Evolutionary conservation across 1,140 invertebrate genomes (phyloP).

Genomic region (Colletes latitarsis): DNA sequence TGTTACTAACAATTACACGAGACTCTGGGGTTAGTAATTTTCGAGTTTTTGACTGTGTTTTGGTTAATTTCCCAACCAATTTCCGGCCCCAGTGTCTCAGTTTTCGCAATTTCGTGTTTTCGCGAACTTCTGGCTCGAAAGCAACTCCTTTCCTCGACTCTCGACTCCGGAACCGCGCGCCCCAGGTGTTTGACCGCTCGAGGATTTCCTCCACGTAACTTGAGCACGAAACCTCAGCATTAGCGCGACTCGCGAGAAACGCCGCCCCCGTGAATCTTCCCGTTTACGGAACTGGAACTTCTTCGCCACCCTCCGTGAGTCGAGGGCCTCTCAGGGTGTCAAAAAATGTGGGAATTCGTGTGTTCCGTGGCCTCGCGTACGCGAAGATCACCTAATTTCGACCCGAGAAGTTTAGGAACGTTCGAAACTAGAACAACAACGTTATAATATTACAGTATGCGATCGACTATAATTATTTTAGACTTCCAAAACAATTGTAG

Average conservation of each 20-base stretch:
- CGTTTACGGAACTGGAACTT: not conserved
- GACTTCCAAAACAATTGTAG: too few relatives aligned
- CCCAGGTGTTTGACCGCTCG: slow-evolving; percentile 40
- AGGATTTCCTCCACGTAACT: slow-evolving; percentile 42
- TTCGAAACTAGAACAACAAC: too few relatives aligned
- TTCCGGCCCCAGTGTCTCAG: not conserved
- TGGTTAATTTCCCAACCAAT: not conserved
- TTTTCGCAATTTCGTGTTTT: slow-evolving; percentile 27
- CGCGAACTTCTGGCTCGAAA: slow-evolving; percentile 2
- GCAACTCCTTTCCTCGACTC: not conserved
- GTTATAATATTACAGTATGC: too few relatives aligned
- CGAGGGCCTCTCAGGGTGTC: not conserved
- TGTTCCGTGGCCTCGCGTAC: not conserved
- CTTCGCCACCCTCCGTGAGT: not conserved
- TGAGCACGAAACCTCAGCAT: slow-evolving; percentile 33
- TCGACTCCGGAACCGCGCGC: not conserved
- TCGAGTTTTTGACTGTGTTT: too few relatives aligned
- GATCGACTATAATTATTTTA: too few relatives aligned
- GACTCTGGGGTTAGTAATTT: too few relatives aligned
- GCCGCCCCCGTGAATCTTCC: not conserved
- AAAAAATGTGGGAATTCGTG: not conserved
- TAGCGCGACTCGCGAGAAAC: slow-evolving; percentile 6
- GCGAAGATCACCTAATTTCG: not conserved
- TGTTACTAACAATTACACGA: too few relatives aligned
- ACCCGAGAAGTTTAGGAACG: too few relatives aligned